Conservation (phyloP, 2,797 vertebrate genomes). For the Alfaro cultratus region DNA sequence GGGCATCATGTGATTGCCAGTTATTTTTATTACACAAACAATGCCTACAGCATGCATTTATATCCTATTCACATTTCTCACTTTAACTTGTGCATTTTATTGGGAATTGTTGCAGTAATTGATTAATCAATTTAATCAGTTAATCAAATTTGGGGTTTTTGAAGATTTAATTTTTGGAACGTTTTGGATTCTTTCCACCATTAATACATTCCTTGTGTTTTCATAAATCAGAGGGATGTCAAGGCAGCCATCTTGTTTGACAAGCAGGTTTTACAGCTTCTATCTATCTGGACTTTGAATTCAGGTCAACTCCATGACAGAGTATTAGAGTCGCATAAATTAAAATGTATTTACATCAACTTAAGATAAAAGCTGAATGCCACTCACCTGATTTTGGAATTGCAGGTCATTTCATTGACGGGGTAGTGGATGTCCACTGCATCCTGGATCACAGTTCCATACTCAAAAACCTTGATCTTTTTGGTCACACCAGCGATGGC, state of each 20-base stretch:
- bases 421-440: constrained; percentile 99
- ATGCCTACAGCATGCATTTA: background rate
- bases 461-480: constrained; percentile 99
- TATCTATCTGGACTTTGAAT: too few species aligned
- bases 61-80: background rate
- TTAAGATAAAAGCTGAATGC: background rate
- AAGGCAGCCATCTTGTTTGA: too few species aligned
- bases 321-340: too few species aligned
- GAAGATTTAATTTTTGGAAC: too few species aligned
- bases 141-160: background rate
- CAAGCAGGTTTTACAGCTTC: too few species aligned
- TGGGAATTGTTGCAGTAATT: background rate
- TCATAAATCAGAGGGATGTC: too few species aligned
- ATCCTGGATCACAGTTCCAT: constrained; percentile 98
- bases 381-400: constrained; percentile 98
- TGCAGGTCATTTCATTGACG: constrained; percentile 99
- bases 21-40: background rate
- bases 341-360: background rate
- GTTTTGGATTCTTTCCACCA: too few species aligned
- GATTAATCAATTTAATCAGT: too few species aligned
- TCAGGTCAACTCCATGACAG: too few species aligned
- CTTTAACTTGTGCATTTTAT: background rate
- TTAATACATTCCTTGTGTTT: too few species aligned
- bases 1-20: background rate
- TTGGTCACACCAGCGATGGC: constrained; percentile 99